Percentiles rank a stretch among this genome's conserved stretches.
phyloP scores from a whole-genome alignment of 2,888 invertebrate species.

The Plemyria rubiginata region DNA sequence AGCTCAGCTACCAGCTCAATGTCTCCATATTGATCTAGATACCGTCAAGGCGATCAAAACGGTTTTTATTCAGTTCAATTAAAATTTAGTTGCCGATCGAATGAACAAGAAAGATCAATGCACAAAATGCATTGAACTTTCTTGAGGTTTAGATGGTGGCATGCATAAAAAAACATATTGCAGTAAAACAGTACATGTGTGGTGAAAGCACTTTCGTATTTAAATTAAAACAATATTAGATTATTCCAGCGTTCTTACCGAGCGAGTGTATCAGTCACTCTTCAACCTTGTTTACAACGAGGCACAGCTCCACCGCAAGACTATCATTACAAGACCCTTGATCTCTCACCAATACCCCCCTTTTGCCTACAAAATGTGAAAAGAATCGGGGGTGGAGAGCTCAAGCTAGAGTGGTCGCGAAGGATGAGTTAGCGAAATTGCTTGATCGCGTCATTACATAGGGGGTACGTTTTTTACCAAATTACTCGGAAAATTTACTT shows the following conservation, averaged over 20 bases:
- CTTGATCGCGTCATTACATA: conserved; percentile 67
- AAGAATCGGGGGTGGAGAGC: conserved; percentile 28
- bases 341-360: conserved; percentile 5
- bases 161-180: too few relatives aligned
- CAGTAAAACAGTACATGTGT: neutral
- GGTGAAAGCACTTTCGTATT: neutral
- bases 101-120: too few relatives aligned
- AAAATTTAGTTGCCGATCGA: too few relatives aligned
- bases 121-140: too few relatives aligned
- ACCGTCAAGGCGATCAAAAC: too few relatives aligned
- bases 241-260: conserved; percentile 17
- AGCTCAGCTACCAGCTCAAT: too few relatives aligned
- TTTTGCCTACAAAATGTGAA: neutral
- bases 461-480: conserved; percentile 53
- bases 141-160: too few relatives aligned
- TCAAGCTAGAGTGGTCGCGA: conserved; percentile 43
- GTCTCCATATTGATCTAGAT: too few relatives aligned
- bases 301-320: conserved; percentile 25
- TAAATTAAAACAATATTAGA: conserved; percentile 7
- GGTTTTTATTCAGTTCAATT: too few relatives aligned
- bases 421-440: conserved; percentile 70
- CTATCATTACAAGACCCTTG: conserved; percentile 17
- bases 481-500: conserved; percentile 56
- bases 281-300: conserved; percentile 33
- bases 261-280: conserved; percentile 7